Evolutionary conservation across 2,888 invertebrate genomes (phyloP), one percentile per base, ranked within the genome.

Genomic region (Metalampra italica): DNA sequence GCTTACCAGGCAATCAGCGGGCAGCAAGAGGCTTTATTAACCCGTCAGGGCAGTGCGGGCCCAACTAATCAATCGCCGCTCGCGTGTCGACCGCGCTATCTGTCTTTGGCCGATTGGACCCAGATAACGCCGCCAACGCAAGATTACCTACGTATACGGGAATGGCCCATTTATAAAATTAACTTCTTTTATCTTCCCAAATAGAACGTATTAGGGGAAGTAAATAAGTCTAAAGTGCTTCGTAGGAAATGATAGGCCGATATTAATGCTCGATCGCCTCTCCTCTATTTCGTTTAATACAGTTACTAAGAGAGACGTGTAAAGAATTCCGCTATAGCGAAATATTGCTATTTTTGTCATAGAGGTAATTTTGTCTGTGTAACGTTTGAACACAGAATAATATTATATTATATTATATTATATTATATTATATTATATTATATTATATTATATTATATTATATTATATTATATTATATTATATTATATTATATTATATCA

Each of bases 31-130:
- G 82, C 81, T 86, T 82, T 87, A 88, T 89, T 88, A 88, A 85
- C 84, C 82, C 85, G 85, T 81, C 84, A 82, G 80, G 77, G 75
- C 71, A 77, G 75, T 82, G 79, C 81, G 83, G 86, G 83, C 72
- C 66, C 63, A 71, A 70, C 84, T 87, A 88, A 89, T 89, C 89
- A 89, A 88, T 89, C 89, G 87, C 66, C 68, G 85, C 75, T 88
- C 78, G 89, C 86, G 87, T 88, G 89, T 80, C 81, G 77, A 82
- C 83, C 84, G 64, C 78, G 75, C 87, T 88, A 88, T 89, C 87
- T 86, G 84, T 89, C 88, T 88, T 80, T 77, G 75, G 75, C 75
- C 80, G 84, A 87, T 87, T 83, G 82, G 76, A 69, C 78, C 70
- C 78, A 76, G 88, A 87, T 87, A 87, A 79, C 82, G 71, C 66